Base-by-base conservation (phyloP, 2,888 invertebrate genomes). In the Coronaproctus castanopsis region DNA sequence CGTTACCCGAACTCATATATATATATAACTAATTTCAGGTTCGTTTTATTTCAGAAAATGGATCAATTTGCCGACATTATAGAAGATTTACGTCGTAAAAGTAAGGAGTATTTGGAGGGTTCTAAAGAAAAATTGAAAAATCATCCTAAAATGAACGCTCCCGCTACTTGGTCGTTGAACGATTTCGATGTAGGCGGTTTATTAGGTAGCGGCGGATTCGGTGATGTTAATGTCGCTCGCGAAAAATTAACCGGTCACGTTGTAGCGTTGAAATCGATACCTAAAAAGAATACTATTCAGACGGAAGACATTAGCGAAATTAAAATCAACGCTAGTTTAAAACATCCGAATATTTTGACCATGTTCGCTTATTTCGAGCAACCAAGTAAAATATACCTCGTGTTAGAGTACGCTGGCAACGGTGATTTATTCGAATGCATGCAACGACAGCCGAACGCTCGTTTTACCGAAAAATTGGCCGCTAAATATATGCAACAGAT, bases 271-370 rank as follows among this genome's bases (percentile, higher is more conserved):
- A 86, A 67, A 62, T 64, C 65, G 51, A 72, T 91, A 62, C 83
- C 84, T 69, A 93, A 93, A 70, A 93, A 95, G 74, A 89, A 95
- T 66, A 93, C 95, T 75, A 95, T 95, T 66, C 92, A 93, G 69
- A 82, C 85, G 1, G 81, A 83, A 67, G 73, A 77, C 87, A 65
- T 93, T n/a, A n/a, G n/a, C n/a, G n/a, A n/a, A n/a, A n/a, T n/a
- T n/a, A n/a, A n/a, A n/a, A n/a, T n/a, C n/a, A n/a, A n/a, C n/a
- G n/a, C n/a, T n/a, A n/a, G n/a, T n/a, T n/a, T n/a, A n/a, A n/a
- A n/a, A n/a, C n/a, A 95, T 72, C 86, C 86, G 2, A 82, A 93
- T 69, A 87, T 93, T 65, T 74, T 95, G 21, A 79, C 85, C 1
- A 72, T 95, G 59, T 77, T 83, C 62, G 87, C 87, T 1, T 93